Evolutionary conservation across 1,140 invertebrate species (phyloP).

Genomic region (Heliconius nattereri): DNA sequence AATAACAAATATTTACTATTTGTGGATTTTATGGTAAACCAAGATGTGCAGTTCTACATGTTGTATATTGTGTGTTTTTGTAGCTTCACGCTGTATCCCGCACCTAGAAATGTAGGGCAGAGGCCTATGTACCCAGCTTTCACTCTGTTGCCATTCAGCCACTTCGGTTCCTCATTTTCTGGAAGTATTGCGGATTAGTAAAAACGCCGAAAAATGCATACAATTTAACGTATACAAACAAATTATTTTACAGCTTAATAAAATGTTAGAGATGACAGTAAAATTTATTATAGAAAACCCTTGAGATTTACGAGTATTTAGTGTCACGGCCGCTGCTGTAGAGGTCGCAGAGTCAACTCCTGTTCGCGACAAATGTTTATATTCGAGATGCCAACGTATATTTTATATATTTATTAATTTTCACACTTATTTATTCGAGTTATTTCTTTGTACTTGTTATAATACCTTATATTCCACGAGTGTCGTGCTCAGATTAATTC

Average conservation of each 20-base stretch:
- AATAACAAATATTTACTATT: too few species aligned
- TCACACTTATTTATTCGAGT: too few species aligned
- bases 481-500: constrained; percentile 11
- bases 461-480: neutral
- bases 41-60: neutral
- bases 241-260: constrained; percentile 6
- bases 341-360: neutral
- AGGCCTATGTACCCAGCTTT: too few species aligned
- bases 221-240: too few species aligned
- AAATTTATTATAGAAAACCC: constrained; percentile 1
- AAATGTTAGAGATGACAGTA: neutral
- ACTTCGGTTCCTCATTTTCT: too few species aligned
- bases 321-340: neutral
- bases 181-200: too few species aligned
- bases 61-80: neutral
- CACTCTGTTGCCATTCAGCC: too few species aligned
- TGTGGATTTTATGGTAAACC: neutral
- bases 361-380: neutral
- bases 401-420: neutral
- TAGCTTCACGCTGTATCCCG: too few species aligned
- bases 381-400: neutral
- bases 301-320: neutral
- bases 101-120: too few species aligned
- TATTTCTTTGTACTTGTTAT: too few species aligned
- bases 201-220: too few species aligned